phyloP scores from a whole-genome alignment of 2,888 invertebrate genomes.

The Ditula angustiorana region DNA sequence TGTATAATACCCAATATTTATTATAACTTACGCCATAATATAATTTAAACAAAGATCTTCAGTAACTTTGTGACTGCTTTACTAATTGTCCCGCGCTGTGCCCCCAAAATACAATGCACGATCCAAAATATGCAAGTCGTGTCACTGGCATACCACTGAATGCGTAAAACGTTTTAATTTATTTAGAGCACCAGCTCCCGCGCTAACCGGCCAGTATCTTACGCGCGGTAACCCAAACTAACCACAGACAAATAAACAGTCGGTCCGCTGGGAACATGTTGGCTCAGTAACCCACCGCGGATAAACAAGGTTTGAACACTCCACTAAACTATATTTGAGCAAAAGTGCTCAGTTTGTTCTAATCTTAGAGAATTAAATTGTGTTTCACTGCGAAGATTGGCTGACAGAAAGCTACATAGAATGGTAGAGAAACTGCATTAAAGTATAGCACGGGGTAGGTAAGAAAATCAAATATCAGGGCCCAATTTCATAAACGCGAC shows the following conservation, averaged over 20 bases:
- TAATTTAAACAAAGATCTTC: too few relatives aligned
- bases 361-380: neutral
- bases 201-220: conserved; percentile 43
- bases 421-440: too few relatives aligned
- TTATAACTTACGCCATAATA: too few relatives aligned
- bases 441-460: too few relatives aligned
- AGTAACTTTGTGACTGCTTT: too few relatives aligned
- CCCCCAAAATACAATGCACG: too few relatives aligned
- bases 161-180: neutral
- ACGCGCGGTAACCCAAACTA: conserved; percentile 62
- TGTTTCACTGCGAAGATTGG: neutral
- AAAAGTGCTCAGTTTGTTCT: neutral
- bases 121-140: too few relatives aligned
- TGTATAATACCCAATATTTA: too few relatives aligned
- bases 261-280: conserved; percentile 51
- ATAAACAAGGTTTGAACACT: neutral
- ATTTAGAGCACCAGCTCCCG: conserved; percentile 44
- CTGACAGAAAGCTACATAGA: too few relatives aligned
- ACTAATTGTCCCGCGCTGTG: too few relatives aligned
- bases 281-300: conserved; percentile 23
- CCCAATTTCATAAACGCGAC: too few relatives aligned
- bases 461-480: too few relatives aligned
- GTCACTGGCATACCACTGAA: neutral
- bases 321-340: neutral
- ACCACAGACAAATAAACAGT: conserved; percentile 62